A percentile compares a stretch with the other conserved stretches of the same genome.
phyloP scores from a whole-genome alignment of 2,888 invertebrate genomes.

The Eumacrocentrus americanus region DNA sequence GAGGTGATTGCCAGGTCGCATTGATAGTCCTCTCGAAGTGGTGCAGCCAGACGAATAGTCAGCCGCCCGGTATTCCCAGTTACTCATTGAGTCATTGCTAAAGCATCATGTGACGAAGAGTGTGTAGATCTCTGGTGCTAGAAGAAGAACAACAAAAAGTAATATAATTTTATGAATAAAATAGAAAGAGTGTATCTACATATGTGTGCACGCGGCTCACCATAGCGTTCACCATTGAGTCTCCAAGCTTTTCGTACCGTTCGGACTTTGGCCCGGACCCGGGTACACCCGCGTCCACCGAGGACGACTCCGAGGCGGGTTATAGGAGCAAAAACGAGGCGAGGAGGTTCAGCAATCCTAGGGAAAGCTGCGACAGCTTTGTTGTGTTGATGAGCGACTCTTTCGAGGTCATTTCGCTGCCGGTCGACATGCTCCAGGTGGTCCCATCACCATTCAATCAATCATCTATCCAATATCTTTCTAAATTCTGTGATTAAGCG shows the following conservation, averaged over 20 bases:
- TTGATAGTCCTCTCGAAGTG: too few relatives aligned
- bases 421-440: slow-evolving; percentile 61
- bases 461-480: too few relatives aligned
- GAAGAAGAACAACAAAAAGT: too few relatives aligned
- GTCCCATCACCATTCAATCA: too few relatives aligned
- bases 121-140: too few relatives aligned
- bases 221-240: slow-evolving; percentile 56
- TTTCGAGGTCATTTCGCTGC: slow-evolving; percentile 60
- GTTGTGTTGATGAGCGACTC: slow-evolving; percentile 62
- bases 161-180: too few relatives aligned
- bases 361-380: slow-evolving; percentile 53
- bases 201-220: slow-evolving; percentile 6
- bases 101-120: too few relatives aligned
- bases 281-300: slow-evolving; percentile 42
- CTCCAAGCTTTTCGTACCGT: slow-evolving; percentile 57
- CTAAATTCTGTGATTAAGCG: too few relatives aligned
- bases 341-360: slow-evolving; percentile 32
- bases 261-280: slow-evolving; percentile 55
- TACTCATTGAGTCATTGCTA: too few relatives aligned
- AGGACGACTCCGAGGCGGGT: slow-evolving; percentile 34
- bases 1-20: too few relatives aligned
- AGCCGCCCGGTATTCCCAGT: too few relatives aligned
- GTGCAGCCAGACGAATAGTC: too few relatives aligned
- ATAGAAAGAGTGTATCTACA: slow-evolving; percentile 19
- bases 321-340: slow-evolving; percentile 16